A percentile compares a stretch with the other conserved stretches of the same genome.
These are phyloP conservation scores for Momotus momota DNA, from an alignment of 2,797 vertebrate species.

Conservation along the genomic window DNA sequence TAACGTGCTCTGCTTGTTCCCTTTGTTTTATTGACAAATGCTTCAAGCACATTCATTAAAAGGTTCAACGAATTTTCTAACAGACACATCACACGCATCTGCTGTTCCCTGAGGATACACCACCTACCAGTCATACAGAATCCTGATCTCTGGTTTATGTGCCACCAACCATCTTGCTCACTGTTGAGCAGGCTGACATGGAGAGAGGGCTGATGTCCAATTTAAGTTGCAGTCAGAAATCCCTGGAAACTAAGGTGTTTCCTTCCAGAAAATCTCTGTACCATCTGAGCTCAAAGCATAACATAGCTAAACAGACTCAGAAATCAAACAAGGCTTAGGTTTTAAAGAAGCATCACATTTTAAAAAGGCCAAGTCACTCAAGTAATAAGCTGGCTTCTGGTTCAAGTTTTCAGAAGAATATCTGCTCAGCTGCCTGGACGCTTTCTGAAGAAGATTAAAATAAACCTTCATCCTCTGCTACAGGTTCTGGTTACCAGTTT, in stretches of 20 bases:
- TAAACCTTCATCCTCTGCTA: constrained; percentile 15
- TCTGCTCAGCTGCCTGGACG: neutral
- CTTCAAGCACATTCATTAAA: neutral
- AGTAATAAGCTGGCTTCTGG: neutral
- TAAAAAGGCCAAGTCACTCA: neutral
- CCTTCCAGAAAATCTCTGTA: neutral
- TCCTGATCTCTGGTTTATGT: neutral
- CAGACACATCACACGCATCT: neutral
- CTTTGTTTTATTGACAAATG: neutral
- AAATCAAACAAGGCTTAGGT: neutral
- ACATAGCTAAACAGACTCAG: neutral
- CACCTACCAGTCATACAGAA: neutral
- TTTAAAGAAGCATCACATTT: neutral
- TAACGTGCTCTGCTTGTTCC: neutral
- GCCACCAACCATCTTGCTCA: neutral
- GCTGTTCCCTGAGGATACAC: neutral
- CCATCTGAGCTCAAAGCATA: neutral
- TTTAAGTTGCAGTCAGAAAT: neutral
- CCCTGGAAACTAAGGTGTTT: neutral
- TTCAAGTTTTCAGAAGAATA: neutral
- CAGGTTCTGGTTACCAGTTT: constrained; percentile 30
- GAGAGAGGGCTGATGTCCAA: neutral
- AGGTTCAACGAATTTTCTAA: neutral
- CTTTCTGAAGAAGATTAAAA: constrained; percentile 44
- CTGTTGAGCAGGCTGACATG: neutral